phyloP scores from a whole-genome alignment of 2,113 vertebrate species.

The Sus scrofa region DNA sequence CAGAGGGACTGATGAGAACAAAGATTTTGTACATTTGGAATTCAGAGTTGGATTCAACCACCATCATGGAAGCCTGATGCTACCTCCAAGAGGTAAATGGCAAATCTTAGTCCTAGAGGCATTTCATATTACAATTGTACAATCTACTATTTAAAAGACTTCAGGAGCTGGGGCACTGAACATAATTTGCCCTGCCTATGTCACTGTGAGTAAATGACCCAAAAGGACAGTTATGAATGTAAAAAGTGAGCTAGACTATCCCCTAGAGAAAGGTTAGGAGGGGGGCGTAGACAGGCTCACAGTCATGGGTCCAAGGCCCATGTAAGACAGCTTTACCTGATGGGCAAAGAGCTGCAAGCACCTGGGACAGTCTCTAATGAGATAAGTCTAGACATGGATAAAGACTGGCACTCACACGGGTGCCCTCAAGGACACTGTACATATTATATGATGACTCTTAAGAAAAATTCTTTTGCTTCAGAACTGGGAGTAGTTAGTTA shows the following conservation, averaged over 20 bases:
- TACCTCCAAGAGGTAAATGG: neutral
- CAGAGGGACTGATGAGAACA: neutral
- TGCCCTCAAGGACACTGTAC: neutral
- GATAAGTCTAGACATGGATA: neutral
- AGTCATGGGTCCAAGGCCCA: neutral
- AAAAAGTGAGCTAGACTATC: neutral
- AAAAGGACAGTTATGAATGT: neutral
- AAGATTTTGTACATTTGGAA: neutral
- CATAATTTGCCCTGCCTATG: neutral
- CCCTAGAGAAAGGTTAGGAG: neutral
- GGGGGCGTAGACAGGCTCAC: too few species aligned
- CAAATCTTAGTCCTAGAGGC: neutral
- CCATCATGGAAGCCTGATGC: neutral
- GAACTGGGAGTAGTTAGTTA: neutral
- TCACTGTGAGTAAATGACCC: neutral
- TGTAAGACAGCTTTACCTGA: neutral
- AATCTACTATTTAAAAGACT: neutral
- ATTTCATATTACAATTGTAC: neutral
- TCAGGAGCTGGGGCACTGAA: neutral
- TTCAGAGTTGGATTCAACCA: neutral
- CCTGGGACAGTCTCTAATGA: neutral
- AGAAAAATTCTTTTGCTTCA: slow-evolving; percentile 6
- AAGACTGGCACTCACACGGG: neutral
- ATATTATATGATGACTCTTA: neutral
- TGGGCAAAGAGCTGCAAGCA: neutral